Base-by-base conservation (phyloP, 2,113 vertebrate species). In the Myrmophylax atrothorax region DNA sequence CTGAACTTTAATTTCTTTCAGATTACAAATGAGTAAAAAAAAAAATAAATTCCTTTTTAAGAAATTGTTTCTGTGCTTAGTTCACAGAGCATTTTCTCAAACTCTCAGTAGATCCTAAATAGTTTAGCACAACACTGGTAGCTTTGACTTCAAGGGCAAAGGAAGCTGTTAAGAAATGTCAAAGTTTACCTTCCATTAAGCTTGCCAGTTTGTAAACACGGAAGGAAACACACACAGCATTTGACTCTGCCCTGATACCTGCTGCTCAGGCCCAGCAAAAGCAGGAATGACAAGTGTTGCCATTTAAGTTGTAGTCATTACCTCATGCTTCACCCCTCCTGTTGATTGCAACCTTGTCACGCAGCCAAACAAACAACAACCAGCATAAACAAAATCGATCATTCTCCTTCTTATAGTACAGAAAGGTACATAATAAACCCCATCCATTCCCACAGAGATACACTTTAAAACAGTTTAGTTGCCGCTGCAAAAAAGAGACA, bases 341-440 rank as follows among this genome's bases (percentile, higher is more conserved):
- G 94, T 88, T 97, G 96, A 97, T 96, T 95, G 96, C 97, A 97
- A 97, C 97, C 96, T 94, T 97, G 97, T 96, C 96, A 96, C 12
- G 17, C 67, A 96, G 97, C 97, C 97, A 98, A 97, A 94, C 87
- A 97, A 97, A 96, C 97, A 93, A 94, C 84, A 29, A 93, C 84
- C 46, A 80, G 72, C 77, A 87, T 82, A 97, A 97, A 95, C 77
- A 96, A 90, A 98, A 97, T 75, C 22, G n/a, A 95, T 88, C 76
- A 53, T 64, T 94, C 85, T 92, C 4, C 2, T 92, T 93, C 97
- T 96, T 96, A 97, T 38, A 88, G 87, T 37, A 93, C 68, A 97
- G 90, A 92, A 96, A 78, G 42, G 84, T 66, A 92, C 85, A 94
- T 94, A 96, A 96, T 93, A 91, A 97, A 96, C 17, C 62, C 89